phyloP scores from a whole-genome alignment of 2,888 invertebrate species.

The Metacarcinus magister region DNA sequence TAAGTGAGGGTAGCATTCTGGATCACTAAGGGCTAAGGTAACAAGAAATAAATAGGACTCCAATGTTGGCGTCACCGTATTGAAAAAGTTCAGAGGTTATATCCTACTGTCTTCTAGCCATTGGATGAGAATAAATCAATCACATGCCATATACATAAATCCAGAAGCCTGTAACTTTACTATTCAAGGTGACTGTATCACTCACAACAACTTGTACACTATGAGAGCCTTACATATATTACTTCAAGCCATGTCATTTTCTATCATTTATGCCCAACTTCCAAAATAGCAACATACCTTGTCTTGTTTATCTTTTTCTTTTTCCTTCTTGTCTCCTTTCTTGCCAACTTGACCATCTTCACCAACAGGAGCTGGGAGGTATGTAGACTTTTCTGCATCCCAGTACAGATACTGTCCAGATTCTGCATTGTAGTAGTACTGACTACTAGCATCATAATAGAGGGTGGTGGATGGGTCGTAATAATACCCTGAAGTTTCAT shows the following conservation, averaged over 20 bases:
- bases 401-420: slow-evolving; percentile 97
- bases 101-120: background rate
- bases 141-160: background rate
- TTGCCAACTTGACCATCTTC: slow-evolving; percentile 82
- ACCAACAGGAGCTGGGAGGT: slow-evolving; percentile 85
- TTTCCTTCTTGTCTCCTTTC: slow-evolving; percentile 86
- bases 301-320: slow-evolving; percentile 89
- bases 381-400: slow-evolving; percentile 88
- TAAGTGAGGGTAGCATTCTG: no score
- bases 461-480: slow-evolving; percentile 96
- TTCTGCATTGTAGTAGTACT: slow-evolving; percentile 97
- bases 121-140: no score
- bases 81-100: no score
- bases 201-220: background rate
- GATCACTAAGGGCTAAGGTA: no score
- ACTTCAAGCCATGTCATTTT: background rate
- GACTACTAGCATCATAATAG: slow-evolving; percentile 98
- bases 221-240: background rate
- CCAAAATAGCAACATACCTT: slow-evolving; percentile 82
- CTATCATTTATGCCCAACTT: background rate
- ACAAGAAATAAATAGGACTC: no score
- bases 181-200: background rate
- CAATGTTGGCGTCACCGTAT: no score
- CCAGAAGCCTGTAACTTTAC: no score
- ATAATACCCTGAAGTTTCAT: slow-evolving; percentile 97